Evolutionary conservation across 2,888 invertebrate genomes (phyloP), one percentile per base, ranked within the genome.

Genomic region (Stomorhina lunata): DNA sequence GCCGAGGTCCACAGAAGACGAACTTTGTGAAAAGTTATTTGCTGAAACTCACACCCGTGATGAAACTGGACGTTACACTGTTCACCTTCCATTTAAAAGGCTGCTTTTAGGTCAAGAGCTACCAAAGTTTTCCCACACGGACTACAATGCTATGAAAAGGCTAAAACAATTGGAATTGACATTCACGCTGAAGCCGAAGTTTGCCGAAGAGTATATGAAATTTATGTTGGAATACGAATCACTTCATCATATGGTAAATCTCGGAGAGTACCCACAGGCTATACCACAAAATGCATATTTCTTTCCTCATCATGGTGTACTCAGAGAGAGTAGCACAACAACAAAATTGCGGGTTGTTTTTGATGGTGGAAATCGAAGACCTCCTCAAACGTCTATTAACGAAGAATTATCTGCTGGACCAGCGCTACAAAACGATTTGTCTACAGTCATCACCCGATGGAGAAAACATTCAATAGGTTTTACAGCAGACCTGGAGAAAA

Each of bases 211-310:
- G 27, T 63, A 55, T 20, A 45, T 20, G 4, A 25, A 50, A 7
- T 65, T 65, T 40, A 65, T 75, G 73, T 17, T n/a, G 2, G 73
- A 34, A 4, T 57, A 57, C 10, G 20, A 27, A 27, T 20, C 45
- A 12, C 45, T 76, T 27, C 43, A 57, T 2, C 66, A 76, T 45
- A 66, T 76, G 57, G 22, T 45, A 27, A 45, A 59, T 2, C 55
- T 76, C 27, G 65, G 65, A 40, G 75, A 76, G 45, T 76, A 66
- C 50, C 75, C 75, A 37, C 25, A 75, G 22, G n/a, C 43, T 17
- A 53, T 75, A 53, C 65, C 75, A 29, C 9, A 29, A 22, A 66
- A 76, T 17, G 25, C 75, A 6, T 76, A 76, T 55, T 76, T 76
- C 10, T 17, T 75, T 17, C 55, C 63, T 65, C 55, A 63, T 29